Evolutionary conservation across 2,888 invertebrate genomes (phyloP).

Genomic region (Hartigia nigra): DNA sequence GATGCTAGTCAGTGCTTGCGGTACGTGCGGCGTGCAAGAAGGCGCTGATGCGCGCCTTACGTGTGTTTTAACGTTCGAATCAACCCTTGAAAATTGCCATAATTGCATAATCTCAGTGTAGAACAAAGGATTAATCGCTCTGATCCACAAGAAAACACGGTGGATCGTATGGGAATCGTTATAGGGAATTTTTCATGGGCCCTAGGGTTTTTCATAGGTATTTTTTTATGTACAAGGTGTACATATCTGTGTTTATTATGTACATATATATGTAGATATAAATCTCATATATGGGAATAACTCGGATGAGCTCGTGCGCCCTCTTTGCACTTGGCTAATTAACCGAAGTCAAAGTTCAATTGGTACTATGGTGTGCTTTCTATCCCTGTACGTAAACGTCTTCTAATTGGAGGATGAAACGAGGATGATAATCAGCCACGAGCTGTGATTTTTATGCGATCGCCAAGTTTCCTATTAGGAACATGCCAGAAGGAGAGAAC

Average conservation of each 20-base stretch:
- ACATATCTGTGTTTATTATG: neutral
- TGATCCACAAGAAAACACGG: neutral
- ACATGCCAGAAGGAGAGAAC: neutral
- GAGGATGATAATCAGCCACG: slow-evolving; percentile 1
- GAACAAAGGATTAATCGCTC: neutral
- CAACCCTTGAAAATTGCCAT: neutral
- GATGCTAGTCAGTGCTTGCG: slow-evolving; percentile 32
- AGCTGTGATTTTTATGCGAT: neutral
- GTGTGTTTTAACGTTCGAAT: neutral
- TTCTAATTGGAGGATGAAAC: slow-evolving; percentile 1
- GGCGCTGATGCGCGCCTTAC: neutral
- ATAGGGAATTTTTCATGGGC: neutral
- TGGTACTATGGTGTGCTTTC: neutral
- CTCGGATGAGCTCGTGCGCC: neutral
- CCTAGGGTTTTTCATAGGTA: neutral
- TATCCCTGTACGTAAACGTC: neutral
- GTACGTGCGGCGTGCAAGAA: slow-evolving; percentile 26
- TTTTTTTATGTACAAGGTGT: neutral
- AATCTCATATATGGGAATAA: neutral
- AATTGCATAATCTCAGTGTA: neutral
- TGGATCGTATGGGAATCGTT: neutral
- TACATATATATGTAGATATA: neutral
- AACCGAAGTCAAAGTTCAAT: slow-evolving; percentile 6
- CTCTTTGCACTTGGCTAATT: neutral
- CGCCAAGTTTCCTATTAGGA: neutral